Base-by-base conservation (phyloP, 2,797 vertebrate species). In the Parambassis ranga region DNA sequence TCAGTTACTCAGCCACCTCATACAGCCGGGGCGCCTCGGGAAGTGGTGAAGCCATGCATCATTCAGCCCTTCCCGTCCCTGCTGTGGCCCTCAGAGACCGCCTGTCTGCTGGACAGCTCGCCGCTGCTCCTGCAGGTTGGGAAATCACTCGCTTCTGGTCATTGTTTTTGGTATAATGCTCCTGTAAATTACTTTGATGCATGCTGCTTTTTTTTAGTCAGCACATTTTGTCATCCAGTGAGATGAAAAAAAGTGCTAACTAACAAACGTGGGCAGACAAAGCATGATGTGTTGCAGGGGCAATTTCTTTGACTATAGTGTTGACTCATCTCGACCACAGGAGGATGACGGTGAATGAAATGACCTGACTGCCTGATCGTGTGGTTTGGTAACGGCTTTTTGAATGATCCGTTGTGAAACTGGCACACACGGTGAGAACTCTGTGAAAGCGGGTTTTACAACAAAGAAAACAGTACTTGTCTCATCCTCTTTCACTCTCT, bases 311-410 rank as follows among this genome's bases (percentile, higher is more conserved):
- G 50, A 7, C 46, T 80, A 65, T 24, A 26, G 20, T 16, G 15
- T 20, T 74, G 68, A 83, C 43, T 84, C 75, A 82, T 59, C 32
- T 0, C 36, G 14, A 68, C 62, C 69, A 53, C 65, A 61, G 10
- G 4, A 39, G 22, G 6, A 74, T 43, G 68, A 55, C 31, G 36
- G 47, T 74, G 67, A 80, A 84, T 73, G 46, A 79, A 82, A 52
- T 49, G 28, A 61, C 57, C 59, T 43, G 65, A 71, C 60, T 70
- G 66, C 35, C 37, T 6, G 14, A 62, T 27, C 1, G 2, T 70
- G 80, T 68, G 83, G 85, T 87, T 86, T 84, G 7, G 7, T 62
- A 90, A 90, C 86, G 56, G 52, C 49, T 65, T 70, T 70, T 53
- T 58, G 28, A 71, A 39, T 57, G 13, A 2, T 27, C 41, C 71